Base-by-base conservation (phyloP, 2,113 vertebrate species). In the Erinaceus europaeus region DNA sequence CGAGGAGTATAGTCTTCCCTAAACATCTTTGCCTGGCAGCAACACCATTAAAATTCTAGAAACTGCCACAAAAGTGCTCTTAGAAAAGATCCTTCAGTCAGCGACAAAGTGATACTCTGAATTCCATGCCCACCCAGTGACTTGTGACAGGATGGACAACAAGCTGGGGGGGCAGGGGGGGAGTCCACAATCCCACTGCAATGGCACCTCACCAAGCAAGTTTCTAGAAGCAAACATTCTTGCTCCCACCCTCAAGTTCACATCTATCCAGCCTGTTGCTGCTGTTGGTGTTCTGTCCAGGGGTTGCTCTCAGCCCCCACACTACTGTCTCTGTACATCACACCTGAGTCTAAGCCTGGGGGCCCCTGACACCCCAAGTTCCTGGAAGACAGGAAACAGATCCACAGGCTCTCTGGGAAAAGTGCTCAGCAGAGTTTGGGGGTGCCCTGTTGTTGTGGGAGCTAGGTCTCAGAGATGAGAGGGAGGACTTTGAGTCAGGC, bases 171-270 rank as follows among this genome's bases (percentile, higher is more conserved):
- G 46, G 59, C n/a, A 34, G 36, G 21, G 38, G 80, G 42, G 42
- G 17, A 82, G 9, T 25, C 34, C 0, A 4, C 50, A 52, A 44
- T 64, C 77, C 57, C 36, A 74, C 67, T 59, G 44, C 40, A 53
- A 6, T 48, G 27, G 52, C 27, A 68, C 42, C 42, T 25, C 25
- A 50, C 23, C 23, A 9, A 6, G 65, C n/a, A 61, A 78, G n/a
- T 17, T 89, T 75, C 53, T 46, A 75, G 82, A 94, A 75, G 18
- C 27, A 27, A n/a, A n/a, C 40, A 59, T 69, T 40, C 79, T 46
- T 18, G 21, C 32, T 27, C 34, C 44, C 34, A n/a, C 25, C 13
- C 34, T 36, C 27, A 73, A 62, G 44, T 21, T 64, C 53, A 36
- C 64, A 48, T 64, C 65, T 1, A 9, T 13, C 36, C 50, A 53